A percentile compares a stretch with the other conserved stretches of the same genome.
Evolutionary conservation across 2,888 invertebrate species (phyloP).

Genomic region (Schizotus pectinicornis): DNA sequence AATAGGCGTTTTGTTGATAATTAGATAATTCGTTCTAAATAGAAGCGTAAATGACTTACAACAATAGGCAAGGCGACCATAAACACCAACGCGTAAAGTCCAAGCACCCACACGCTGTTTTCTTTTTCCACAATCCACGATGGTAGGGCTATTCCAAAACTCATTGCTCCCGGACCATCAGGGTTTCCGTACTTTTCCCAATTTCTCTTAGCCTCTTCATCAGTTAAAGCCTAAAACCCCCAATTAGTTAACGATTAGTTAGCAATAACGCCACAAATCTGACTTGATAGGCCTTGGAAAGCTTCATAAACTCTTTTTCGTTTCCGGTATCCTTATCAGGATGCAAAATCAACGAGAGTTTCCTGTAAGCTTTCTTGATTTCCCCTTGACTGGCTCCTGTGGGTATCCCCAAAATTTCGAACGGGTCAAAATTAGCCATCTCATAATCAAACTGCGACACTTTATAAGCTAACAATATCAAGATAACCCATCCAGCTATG

Average conservation of each 20-base stretch:
- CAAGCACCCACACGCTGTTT: slow-evolving; percentile 97
- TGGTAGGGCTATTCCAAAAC: slow-evolving; percentile 98
- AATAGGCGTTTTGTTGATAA: slow-evolving; percentile 5
- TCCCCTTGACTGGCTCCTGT: slow-evolving; percentile 84
- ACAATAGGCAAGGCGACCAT: slow-evolving; percentile 95
- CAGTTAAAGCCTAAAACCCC: slow-evolving; percentile 80
- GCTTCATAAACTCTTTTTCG: slow-evolving; percentile 95
- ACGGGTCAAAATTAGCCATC: slow-evolving; percentile 99
- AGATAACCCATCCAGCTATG: slow-evolving; percentile 80
- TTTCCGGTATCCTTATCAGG: slow-evolving; percentile 98
- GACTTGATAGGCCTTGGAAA: slow-evolving; percentile 93
- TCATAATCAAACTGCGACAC: slow-evolving; percentile 97
- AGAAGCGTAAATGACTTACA: slow-evolving; percentile 61
- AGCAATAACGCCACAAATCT: slow-evolving; percentile 33
- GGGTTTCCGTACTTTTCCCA: slow-evolving; percentile 99
- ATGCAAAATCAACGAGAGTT: slow-evolving; percentile 91
- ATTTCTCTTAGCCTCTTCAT: slow-evolving; percentile 95
- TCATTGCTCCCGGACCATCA: slow-evolving; percentile 99
- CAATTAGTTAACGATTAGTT: slow-evolving; percentile 1
- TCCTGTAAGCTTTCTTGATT: slow-evolving; percentile 95
- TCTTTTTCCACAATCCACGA: slow-evolving; percentile 99
- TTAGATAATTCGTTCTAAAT: background rate
- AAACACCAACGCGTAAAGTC: slow-evolving; percentile 93
- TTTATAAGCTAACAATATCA: slow-evolving; percentile 85
- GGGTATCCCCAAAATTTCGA: slow-evolving; percentile 91